Conservation (phyloP, 2,113 vertebrate genomes). For the Scortum barcoo region DNA sequence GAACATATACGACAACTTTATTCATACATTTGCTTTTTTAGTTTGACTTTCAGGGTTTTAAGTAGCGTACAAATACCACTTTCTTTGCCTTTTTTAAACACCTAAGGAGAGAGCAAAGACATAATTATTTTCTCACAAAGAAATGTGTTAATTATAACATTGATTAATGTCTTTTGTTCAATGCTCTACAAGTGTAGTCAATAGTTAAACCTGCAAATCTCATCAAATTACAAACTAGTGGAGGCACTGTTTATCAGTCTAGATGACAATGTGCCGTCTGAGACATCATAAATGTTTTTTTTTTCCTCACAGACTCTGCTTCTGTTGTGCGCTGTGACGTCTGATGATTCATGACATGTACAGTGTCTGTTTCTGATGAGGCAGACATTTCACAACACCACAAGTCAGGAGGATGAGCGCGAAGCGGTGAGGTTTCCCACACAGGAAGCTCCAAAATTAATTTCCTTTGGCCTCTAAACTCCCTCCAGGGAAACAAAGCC, state of each 20-base stretch:
- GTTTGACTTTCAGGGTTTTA: too few species aligned
- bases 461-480: slow-evolving; percentile 55
- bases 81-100: background rate
- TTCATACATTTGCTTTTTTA: too few species aligned
- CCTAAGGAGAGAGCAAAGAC: background rate
- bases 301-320: slow-evolving; percentile 26
- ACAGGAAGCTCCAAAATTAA: slow-evolving; percentile 73
- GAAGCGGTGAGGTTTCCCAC: slow-evolving; percentile 50
- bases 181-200: background rate
- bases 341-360: slow-evolving; percentile 48
- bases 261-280: background rate
- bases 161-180: background rate
- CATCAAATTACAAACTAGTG: background rate
- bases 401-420: slow-evolving; percentile 44
- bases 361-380: slow-evolving; percentile 65
- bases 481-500: slow-evolving; percentile 58
- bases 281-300: background rate
- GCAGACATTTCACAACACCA: slow-evolving; percentile 38
- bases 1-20: too few species aligned
- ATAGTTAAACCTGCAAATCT: slow-evolving; percentile 10
- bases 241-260: slow-evolving; percentile 19
- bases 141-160: background rate
- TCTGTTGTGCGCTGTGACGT: slow-evolving; percentile 25
- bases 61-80: background rate
- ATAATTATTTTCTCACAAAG: background rate